Conservation (phyloP, 2,888 invertebrate genomes). For the Troilus luridus region DNA sequence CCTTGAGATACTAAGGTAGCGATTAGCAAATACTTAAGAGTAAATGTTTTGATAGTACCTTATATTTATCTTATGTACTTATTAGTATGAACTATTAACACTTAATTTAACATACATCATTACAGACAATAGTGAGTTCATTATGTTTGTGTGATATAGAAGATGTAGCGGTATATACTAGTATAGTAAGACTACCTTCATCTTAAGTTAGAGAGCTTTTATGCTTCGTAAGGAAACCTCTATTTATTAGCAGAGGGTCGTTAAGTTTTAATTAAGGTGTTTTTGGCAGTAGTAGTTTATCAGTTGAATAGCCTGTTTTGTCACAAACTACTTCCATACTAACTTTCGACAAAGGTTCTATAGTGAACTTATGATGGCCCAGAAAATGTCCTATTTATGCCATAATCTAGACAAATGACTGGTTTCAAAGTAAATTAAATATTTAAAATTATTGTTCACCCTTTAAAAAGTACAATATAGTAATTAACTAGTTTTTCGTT, state of each 20-base stretch:
- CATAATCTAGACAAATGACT: background rate
- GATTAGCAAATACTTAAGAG: no score
- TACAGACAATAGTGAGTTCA: no score
- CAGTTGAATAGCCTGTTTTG: background rate
- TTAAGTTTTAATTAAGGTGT: constrained; percentile 8
- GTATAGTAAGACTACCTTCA: background rate
- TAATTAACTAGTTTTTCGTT: no score
- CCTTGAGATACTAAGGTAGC: no score
- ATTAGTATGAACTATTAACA: no score
- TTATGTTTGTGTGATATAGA: no score
- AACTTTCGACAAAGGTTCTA: constrained; percentile 14
- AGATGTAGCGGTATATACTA: no score
- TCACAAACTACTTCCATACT: background rate
- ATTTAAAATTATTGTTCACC: background rate
- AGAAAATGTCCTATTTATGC: background rate
- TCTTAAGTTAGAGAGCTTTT: background rate
- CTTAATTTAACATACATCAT: no score
- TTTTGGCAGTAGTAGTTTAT: background rate
- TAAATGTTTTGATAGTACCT: no score
- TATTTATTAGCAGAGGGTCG: background rate
- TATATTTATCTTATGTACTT: no score
- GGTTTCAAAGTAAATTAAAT: background rate
- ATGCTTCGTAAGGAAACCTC: background rate
- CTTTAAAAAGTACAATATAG: background rate
- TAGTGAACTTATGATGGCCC: background rate